Conservation (phyloP, 2,888 invertebrate species). For the Hermaeophaga mercurialis region DNA sequence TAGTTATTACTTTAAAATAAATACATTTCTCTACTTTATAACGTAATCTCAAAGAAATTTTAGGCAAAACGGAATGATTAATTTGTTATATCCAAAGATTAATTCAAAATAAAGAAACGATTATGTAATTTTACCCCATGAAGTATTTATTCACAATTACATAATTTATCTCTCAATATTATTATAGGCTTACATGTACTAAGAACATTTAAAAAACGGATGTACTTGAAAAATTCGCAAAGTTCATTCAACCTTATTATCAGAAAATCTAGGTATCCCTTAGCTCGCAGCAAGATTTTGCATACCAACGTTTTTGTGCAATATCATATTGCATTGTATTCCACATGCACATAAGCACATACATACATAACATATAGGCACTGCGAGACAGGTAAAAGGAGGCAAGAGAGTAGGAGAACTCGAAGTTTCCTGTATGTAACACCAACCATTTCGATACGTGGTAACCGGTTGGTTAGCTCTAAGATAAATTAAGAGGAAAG, state of each 20-base stretch:
- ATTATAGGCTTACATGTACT: too few species aligned
- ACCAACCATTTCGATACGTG: conserved; percentile 30
- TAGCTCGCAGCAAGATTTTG: conserved; percentile 27
- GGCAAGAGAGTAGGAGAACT: not conserved
- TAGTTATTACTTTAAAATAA: too few species aligned
- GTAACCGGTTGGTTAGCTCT: conserved; percentile 33
- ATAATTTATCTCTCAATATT: too few species aligned
- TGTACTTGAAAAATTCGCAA: conserved; percentile 1
- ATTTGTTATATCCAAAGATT: too few species aligned
- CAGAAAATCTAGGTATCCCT: conserved; percentile 32
- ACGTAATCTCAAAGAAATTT: too few species aligned
- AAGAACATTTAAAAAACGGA: too few species aligned
- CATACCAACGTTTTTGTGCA: conserved; percentile 33
- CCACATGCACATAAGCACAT: conserved; percentile 26
- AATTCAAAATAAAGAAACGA: too few species aligned
- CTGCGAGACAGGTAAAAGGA: not conserved
- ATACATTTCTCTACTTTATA: too few species aligned
- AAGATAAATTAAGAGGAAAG: conserved; percentile 34
- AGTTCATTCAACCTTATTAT: conserved; percentile 29
- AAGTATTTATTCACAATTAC: too few species aligned
- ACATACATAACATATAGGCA: conserved; percentile 25
- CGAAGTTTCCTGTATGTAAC: conserved; percentile 29
- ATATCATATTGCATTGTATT: conserved; percentile 33
- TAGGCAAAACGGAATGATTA: too few species aligned
- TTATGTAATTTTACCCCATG: too few species aligned